Evolutionary conservation across 2,888 invertebrate genomes (phyloP), one percentile per base, ranked within the genome.

Genomic region (Coelopa pilipes): DNA sequence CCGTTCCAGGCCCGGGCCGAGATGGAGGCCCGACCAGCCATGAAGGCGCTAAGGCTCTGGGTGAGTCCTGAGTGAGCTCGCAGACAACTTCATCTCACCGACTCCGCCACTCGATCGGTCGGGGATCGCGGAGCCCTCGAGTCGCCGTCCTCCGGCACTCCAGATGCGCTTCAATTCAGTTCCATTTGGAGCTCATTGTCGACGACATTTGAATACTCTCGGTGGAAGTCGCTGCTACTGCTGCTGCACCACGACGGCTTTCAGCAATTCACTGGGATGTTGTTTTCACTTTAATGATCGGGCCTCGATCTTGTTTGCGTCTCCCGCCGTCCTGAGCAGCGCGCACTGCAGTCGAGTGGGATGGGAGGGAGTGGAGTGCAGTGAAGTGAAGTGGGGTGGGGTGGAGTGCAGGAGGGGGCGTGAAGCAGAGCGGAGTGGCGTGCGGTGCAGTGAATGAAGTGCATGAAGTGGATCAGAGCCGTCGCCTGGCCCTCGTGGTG

Each of bases 41-140:
- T 11, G 60, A 60, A 67, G 72, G 72, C 72, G 72, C 72, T 72
- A 59, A 67, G 24, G 47, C 62, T 45, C 11, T 13, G 66, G 12
- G 62, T 34, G 34, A 34, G 34, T 34, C 34, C 7, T 34, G 4
- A 21, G n/a, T n/a, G n/a, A n/a, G 13, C 55, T 19, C 17, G 62
- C 62, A 34, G n/a, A 45, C 69, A 60, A 70, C 60, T 34, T 60
- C 21, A 60, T 24, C 24, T 47, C 69, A 46, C 19, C 46, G 57
- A 57, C 57, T 69, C 57, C 13, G 15, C 19, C 47, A 55, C 15
- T 34, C 0, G 24, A 67, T 67, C 24, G 66, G n/a, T 49, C 47
- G 46, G 7, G 34, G 34, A 34, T 34, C 7, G 34, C 2, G 34
- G 34, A 34, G 15, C 53, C 53, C 53, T n/a, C n/a, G 53, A 53